A percentile compares a stretch with the other conserved stretches of the same genome.
These are phyloP conservation scores for Hippocampus comes DNA, from an alignment of 2,113 vertebrate species.

Conservation along the genomic window DNA sequence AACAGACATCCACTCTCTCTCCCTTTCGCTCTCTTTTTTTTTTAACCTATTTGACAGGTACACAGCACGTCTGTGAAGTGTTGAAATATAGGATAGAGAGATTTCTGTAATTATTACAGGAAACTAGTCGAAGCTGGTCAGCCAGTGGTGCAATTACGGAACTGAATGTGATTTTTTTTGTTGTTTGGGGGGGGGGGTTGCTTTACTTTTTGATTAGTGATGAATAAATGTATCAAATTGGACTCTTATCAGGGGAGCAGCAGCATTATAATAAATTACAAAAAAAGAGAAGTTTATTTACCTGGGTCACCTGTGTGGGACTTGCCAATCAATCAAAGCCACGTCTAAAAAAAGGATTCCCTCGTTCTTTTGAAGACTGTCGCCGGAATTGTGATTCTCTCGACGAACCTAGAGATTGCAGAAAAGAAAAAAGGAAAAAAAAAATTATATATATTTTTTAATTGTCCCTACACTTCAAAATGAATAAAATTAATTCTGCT, in stretches of 20 bases:
- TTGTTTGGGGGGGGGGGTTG: not conserved
- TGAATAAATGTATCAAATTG: not conserved
- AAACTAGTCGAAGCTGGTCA: too few relatives aligned
- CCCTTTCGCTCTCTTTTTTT: not conserved
- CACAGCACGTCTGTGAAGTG: conserved; percentile 31
- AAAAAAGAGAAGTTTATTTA: conserved; percentile 13
- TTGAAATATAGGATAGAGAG: not conserved
- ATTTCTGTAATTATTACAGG: too few relatives aligned
- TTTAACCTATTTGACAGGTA: conserved; percentile 35
- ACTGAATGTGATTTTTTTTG: conserved; percentile 6
- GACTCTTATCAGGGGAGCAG: not conserved
- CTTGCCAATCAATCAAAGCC: conserved; percentile 29
- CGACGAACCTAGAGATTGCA: conserved; percentile 41
- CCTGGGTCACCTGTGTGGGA: conserved; percentile 40
- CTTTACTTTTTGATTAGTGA: not conserved
- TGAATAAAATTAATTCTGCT: not conserved
- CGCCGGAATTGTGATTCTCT: conserved; percentile 8
- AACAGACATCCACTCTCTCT: conserved; percentile 45
- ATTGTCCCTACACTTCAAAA: not conserved
- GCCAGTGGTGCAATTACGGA: not conserved
- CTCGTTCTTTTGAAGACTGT: conserved; percentile 22
- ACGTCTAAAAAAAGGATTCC: conserved; percentile 20
- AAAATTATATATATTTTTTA: too few relatives aligned
- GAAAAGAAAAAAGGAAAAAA: conserved; percentile 7
- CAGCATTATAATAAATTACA: not conserved